Evolutionary conservation across 1,140 invertebrate species (phyloP), one percentile per base, ranked within the genome.

Genomic region (Belonocnema kinseyi): DNA sequence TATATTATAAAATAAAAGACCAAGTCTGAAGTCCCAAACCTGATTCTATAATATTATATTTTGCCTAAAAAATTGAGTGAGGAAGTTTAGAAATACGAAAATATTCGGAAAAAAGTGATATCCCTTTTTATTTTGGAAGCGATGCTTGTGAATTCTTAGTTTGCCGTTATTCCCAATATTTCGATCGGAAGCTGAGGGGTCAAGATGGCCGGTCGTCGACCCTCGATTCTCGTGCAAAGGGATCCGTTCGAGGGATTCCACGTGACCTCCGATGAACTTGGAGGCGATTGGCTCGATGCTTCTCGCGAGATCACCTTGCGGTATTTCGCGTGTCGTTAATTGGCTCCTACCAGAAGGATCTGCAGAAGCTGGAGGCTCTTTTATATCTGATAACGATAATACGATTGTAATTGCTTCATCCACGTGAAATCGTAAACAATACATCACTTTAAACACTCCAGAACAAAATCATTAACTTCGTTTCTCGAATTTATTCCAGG

Each of bases 241-340:
- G 77, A 52, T 74, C 74, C 72, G 56, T 10, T 72, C 61, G 61
- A 66, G 61, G 61, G 61, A 66, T 66, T 66, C 26, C 54, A 70
- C 71, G 75, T 81, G 81, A 80, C 71, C 79, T 80, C 51, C 58
- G 40, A 46, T 74, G 72, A 52, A 21, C 53, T 75, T 56, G 61
- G 50, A 78, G 26, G 73, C 70, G 58, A 72, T 77, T 53, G 61
- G 12, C 50, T n/a, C 51, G 26, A 16, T n/a, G 54, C 21, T 19
- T 72, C 17, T 77, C 73, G 52, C 70, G 72, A 80, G 72, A 61
- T 72, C 70, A 70, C 56, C 66, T 79, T 82, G 79, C 79, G 80
- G 77, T 75, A 85, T 85, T 81, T 85, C 78, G 83, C 84, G 82
- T 86, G 84, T 77, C 66, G 77, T 81, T 86, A 86, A 86, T 86